Conservation (phyloP, 2,113 vertebrate genomes). For the Neotragus pygmaeus region DNA sequence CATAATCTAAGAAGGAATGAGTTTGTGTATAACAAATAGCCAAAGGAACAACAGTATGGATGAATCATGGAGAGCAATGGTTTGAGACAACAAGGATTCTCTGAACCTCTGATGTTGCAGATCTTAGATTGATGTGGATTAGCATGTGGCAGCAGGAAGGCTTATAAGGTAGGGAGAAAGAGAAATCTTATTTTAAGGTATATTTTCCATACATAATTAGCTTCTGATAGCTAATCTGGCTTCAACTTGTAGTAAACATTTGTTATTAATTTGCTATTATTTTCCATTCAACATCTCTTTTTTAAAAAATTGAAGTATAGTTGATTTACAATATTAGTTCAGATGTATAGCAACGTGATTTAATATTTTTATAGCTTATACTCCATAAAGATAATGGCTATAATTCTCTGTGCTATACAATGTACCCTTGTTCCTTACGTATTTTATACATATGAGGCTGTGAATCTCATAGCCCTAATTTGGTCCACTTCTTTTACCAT, state of each 20-base stretch:
- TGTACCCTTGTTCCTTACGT: neutral
- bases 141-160: neutral
- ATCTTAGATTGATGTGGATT: neutral
- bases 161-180: neutral
- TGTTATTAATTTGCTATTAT: neutral
- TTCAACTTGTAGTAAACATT: neutral
- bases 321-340: neutral
- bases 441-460: neutral
- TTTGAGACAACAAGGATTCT: neutral
- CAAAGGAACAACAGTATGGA: neutral
- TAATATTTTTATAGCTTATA: neutral
- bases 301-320: neutral
- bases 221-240: neutral
- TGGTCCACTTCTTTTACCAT: neutral
- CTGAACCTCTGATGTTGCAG: neutral
- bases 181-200: neutral
- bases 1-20: neutral
- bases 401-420: neutral
- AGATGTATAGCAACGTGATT: neutral
- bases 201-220: neutral
- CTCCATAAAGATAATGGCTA: neutral
- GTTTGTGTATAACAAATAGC: neutral
- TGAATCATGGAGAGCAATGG: neutral
- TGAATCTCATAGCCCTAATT: neutral
- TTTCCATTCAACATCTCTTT: neutral